Conservation (phyloP, 2,888 invertebrate species). For the Rhagium mordax region DNA sequence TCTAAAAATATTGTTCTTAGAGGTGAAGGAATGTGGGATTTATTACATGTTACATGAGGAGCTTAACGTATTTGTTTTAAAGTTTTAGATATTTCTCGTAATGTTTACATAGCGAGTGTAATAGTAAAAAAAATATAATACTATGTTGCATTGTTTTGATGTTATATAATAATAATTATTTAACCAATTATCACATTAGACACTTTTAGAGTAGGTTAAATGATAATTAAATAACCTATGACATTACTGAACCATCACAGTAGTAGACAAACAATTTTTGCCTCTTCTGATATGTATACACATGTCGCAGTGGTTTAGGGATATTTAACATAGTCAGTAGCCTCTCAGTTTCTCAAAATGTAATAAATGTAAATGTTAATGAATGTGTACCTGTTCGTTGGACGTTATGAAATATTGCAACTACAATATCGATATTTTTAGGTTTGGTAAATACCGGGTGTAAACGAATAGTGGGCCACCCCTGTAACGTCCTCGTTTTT, state of each 20-base stretch:
- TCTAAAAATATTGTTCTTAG: conserved; percentile 12
- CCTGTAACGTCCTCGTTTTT: too few relatives aligned
- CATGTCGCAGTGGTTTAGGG: too few relatives aligned
- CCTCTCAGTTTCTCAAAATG: too few relatives aligned
- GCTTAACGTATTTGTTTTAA: conserved; percentile 10
- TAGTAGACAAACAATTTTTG: not conserved
- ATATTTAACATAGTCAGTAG: too few relatives aligned
- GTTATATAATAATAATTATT: not conserved
- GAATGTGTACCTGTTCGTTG: too few relatives aligned
- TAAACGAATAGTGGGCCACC: too few relatives aligned
- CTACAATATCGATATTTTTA: too few relatives aligned
- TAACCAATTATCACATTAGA: not conserved
- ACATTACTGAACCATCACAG: not conserved
- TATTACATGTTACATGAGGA: not conserved
- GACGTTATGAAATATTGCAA: too few relatives aligned
- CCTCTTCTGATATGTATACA: not conserved
- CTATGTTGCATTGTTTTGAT: not conserved
- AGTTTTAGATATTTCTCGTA: conserved; percentile 3
- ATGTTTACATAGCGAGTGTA: not conserved
- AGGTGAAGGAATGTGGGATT: conserved; percentile 9
- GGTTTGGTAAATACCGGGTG: too few relatives aligned
- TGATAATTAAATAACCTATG: not conserved
- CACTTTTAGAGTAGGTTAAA: not conserved
- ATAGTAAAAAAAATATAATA: not conserved
- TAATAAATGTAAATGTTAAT: too few relatives aligned